Conservation (phyloP, 2,797 vertebrate genomes). For the Pogoniulus pusillus region DNA sequence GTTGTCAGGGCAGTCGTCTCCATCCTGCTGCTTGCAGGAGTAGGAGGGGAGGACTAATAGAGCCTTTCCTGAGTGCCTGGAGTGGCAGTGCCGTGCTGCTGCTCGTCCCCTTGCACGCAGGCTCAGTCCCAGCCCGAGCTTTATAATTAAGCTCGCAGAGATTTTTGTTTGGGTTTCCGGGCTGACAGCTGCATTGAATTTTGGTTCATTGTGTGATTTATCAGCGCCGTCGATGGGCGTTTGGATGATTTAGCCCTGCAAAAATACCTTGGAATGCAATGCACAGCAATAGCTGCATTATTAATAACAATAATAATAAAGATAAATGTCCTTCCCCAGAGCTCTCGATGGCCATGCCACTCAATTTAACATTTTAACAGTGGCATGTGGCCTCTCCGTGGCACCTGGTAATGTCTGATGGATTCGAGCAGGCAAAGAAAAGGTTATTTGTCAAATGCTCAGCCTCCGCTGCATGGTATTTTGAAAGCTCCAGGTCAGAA, state of each 20-base stretch:
- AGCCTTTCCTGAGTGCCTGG: not conserved
- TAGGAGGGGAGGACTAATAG: not conserved
- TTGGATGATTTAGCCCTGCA: conserved; percentile 76
- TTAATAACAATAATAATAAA: conserved; percentile 83
- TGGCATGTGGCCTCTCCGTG: conserved; percentile 80
- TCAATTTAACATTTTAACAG: conserved; percentile 83
- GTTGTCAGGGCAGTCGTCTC: conserved; percentile 3
- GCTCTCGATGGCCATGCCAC: conserved; percentile 77
- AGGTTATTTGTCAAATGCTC: conserved; percentile 81
- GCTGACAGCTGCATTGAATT: conserved; percentile 80
- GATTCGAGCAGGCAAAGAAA: conserved; percentile 79
- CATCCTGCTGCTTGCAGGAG: conserved; percentile 32
- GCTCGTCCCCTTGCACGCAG: not conserved
- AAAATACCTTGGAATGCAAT: conserved; percentile 78
- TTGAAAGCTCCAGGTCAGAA: conserved; percentile 77
- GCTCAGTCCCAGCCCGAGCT: conserved; percentile 34
- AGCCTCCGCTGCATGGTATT: conserved; percentile 59
- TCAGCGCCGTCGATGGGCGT: conserved; percentile 65
- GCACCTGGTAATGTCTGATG: conserved; percentile 78
- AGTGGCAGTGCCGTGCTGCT: conserved; percentile 21
- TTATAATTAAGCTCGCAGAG: conserved; percentile 62
- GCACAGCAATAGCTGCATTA: conserved; percentile 77
- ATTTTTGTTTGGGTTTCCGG: conserved; percentile 47
- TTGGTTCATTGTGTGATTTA: conserved; percentile 78
- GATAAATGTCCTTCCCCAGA: conserved; percentile 78